A percentile compares a stretch with the other conserved stretches of the same genome.
Conservation (phyloP, 2,113 vertebrate species). For the Bothrops jararaca region DNA sequence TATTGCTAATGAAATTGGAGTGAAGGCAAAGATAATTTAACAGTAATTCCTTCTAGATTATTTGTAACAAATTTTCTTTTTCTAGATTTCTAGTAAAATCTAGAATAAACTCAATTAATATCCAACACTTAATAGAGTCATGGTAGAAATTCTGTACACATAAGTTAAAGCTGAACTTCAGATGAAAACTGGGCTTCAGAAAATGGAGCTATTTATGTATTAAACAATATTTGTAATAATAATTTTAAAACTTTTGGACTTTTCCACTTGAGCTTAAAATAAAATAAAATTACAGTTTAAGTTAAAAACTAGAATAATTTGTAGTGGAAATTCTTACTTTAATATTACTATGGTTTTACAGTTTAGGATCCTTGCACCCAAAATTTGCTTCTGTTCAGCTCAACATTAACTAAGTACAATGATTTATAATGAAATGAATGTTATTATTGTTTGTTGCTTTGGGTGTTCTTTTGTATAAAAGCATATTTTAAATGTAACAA, state of each 20-base stretch:
- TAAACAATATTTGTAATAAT: neutral
- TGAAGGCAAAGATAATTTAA: neutral
- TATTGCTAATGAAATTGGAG: neutral
- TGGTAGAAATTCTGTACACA: neutral
- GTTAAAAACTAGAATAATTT: neutral
- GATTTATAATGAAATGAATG: neutral
- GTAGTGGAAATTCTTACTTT: neutral
- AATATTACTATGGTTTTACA: neutral
- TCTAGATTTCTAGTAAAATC: neutral
- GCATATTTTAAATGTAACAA: neutral
- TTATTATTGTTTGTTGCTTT: neutral
- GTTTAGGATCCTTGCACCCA: neutral
- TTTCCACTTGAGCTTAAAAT: neutral
- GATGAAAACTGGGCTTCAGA: too few relatives aligned
- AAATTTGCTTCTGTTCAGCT: neutral
- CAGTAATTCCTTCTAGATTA: neutral
- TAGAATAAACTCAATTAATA: neutral
- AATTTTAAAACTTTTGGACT: neutral
- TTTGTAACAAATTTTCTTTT: neutral
- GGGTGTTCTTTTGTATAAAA: neutral
- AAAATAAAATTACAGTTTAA: neutral
- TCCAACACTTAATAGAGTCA: neutral
- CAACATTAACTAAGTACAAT: neutral
- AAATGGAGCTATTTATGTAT: neutral
- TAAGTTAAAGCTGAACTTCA: neutral